A percentile compares a stretch with the other conserved stretches of the same genome.
Evolutionary conservation across 2,888 invertebrate species (phyloP).

Genomic region (Cistogaster globosa): DNA sequence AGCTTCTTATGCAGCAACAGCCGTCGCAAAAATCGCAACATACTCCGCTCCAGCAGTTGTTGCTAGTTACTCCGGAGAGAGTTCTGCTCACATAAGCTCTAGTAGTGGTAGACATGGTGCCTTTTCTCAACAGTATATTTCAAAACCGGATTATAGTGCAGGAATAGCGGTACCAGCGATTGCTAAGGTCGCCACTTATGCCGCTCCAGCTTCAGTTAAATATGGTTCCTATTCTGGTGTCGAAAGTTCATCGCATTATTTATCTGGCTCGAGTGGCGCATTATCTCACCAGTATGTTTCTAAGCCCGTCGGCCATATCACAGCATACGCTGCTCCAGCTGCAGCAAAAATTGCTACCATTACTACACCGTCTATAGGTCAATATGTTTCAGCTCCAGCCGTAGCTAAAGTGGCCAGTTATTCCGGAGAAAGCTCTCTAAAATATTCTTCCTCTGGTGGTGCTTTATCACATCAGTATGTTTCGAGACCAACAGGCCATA

Average conservation of each 20-base stretch:
- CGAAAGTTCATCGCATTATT: slow-evolving; percentile 38
- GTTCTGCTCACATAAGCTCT: slow-evolving; percentile 55
- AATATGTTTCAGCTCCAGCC: slow-evolving; percentile 70
- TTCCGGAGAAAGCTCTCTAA: slow-evolving; percentile 21
- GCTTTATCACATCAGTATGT: slow-evolving; percentile 75
- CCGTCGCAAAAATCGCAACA: slow-evolving; percentile 51
- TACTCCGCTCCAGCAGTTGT: slow-evolving; percentile 20
- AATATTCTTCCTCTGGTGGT: slow-evolving; percentile 43
- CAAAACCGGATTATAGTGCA: slow-evolving; percentile 80
- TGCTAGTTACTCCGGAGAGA: slow-evolving; percentile 30
- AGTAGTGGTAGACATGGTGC: slow-evolving; percentile 72
- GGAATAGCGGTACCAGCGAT: slow-evolving; percentile 64
- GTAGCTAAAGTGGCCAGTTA: slow-evolving; percentile 75
- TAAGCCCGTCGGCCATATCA: slow-evolving; percentile 54
- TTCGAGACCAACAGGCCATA: slow-evolving; percentile 79
- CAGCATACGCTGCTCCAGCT: slow-evolving; percentile 70
- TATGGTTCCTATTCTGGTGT: slow-evolving; percentile 71
- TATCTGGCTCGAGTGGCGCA: slow-evolving; percentile 72
- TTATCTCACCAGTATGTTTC: slow-evolving; percentile 75
- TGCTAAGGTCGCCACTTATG: slow-evolving; percentile 73
- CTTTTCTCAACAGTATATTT: slow-evolving; percentile 75
- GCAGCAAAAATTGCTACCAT: slow-evolving; percentile 72
- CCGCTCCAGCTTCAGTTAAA: slow-evolving; percentile 67
- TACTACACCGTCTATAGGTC: slow-evolving; percentile 66
- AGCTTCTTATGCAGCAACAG: slow-evolving; percentile 73